These are phyloP conservation scores for Caranx melampygus DNA, from an alignment of 2,113 vertebrate species.

Conservation along the genomic window DNA sequence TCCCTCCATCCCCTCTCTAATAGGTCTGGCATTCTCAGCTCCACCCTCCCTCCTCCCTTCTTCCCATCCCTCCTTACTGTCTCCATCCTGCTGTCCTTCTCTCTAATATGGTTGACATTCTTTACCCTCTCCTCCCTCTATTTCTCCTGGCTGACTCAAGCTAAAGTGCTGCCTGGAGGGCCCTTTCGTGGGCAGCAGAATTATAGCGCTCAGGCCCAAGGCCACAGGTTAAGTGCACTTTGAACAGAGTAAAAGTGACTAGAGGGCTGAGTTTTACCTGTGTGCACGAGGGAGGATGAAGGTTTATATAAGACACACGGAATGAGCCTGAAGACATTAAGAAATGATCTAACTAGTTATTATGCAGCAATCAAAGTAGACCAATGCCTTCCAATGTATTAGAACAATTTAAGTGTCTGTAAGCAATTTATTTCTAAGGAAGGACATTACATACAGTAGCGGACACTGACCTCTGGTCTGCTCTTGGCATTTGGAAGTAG, in stretches of 20 bases:
- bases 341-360: slow-evolving; percentile 14
- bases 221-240: slow-evolving; percentile 70
- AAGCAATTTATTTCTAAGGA: neutral
- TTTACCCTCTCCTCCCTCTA: slow-evolving; percentile 53
- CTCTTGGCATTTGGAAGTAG: neutral
- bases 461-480: neutral
- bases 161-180: slow-evolving; percentile 66
- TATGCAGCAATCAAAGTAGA: slow-evolving; percentile 10
- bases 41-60: slow-evolving; percentile 5
- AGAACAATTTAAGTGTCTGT: neutral
- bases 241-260: slow-evolving; percentile 56
- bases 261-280: slow-evolving; percentile 21
- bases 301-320: slow-evolving; percentile 53
- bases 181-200: slow-evolving; percentile 58
- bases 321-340: slow-evolving; percentile 13
- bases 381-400: neutral
- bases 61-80: slow-evolving; percentile 35
- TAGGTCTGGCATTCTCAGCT: slow-evolving; percentile 67
- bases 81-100: slow-evolving; percentile 52
- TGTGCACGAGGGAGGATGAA: slow-evolving; percentile 13
- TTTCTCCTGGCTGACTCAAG: slow-evolving; percentile 52
- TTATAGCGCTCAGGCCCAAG: slow-evolving; percentile 48
- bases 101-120: slow-evolving; percentile 71
- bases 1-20: slow-evolving; percentile 60
- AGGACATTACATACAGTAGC: neutral